Conservation (phyloP, 2,797 vertebrate species). For the Nannoperca australis region DNA sequence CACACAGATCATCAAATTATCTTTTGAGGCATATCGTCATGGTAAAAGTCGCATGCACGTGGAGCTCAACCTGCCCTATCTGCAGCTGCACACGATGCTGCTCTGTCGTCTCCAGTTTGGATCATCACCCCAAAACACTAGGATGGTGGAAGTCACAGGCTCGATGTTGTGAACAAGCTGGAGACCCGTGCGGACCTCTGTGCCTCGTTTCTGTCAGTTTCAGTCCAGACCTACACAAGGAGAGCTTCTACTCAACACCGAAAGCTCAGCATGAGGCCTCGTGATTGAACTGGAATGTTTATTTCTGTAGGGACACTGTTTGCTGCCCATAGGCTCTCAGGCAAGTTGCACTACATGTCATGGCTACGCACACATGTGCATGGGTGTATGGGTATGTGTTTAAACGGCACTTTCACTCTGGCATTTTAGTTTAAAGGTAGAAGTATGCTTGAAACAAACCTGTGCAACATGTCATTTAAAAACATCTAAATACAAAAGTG, state of each 20-base stretch:
- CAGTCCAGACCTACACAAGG: conserved; percentile 27
- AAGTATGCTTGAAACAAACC: background rate
- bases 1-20: conserved; percentile 84
- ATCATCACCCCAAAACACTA: conserved; percentile 45
- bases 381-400: background rate
- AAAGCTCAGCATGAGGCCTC: conserved; percentile 16
- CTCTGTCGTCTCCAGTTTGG: conserved; percentile 58
- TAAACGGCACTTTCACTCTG: background rate
- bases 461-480: background rate
- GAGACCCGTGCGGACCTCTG: conserved; percentile 27
- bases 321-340: background rate
- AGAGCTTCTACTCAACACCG: background rate
- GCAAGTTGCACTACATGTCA: background rate
- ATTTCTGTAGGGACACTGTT: background rate
- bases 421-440: background rate
- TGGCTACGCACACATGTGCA: background rate
- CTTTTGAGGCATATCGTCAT: conserved; percentile 74
- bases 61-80: conserved; percentile 84
- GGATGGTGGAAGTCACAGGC: conserved; percentile 12
- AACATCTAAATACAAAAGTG: background rate
- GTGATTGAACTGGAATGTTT: conserved; percentile 11
- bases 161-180: conserved; percentile 1
- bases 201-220: conserved; percentile 26
- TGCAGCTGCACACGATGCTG: conserved; percentile 48
- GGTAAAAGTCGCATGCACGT: conserved; percentile 43